Evolutionary conservation across 2,797 vertebrate species (phyloP).

Genomic region (Enteromius argenteus): DNA sequence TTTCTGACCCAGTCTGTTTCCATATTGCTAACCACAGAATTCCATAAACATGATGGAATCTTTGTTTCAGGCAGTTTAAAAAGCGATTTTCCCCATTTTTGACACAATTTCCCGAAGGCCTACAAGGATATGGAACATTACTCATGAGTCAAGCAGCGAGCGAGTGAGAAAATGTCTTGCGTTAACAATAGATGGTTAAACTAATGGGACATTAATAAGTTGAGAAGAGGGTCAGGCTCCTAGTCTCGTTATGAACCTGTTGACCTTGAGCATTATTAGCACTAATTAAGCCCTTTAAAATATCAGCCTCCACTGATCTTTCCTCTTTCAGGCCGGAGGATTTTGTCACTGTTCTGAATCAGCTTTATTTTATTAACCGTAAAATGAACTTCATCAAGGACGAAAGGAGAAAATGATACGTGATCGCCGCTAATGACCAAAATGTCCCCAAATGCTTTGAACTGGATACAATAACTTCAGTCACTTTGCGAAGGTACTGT

Average conservation of each 20-base stretch:
- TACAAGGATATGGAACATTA: slow-evolving; percentile 71
- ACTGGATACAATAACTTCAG: slow-evolving; percentile 28
- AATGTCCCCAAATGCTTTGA: slow-evolving; percentile 52
- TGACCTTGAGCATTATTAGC: slow-evolving; percentile 68
- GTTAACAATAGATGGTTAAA: slow-evolving; percentile 65
- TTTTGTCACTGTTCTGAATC: slow-evolving; percentile 71
- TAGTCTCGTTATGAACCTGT: slow-evolving; percentile 60
- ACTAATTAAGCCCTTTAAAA: slow-evolving; percentile 60
- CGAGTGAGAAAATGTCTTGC: slow-evolving; percentile 55
- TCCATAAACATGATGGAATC: slow-evolving; percentile 87
- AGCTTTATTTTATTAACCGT: slow-evolving; percentile 70
- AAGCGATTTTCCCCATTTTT: slow-evolving; percentile 73
- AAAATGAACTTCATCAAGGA: slow-evolving; percentile 61
- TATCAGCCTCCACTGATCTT: slow-evolving; percentile 63
- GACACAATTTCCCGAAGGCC: slow-evolving; percentile 74
- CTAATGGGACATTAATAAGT: slow-evolving; percentile 72
- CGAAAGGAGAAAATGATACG: neutral
- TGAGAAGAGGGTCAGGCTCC: slow-evolving; percentile 62
- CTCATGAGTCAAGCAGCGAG: slow-evolving; percentile 56
- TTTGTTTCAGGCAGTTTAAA: slow-evolving; percentile 76
- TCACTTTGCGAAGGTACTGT: slow-evolving; percentile 20
- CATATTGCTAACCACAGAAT: slow-evolving; percentile 83
- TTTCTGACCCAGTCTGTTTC: slow-evolving; percentile 80
- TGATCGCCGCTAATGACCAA: slow-evolving; percentile 26
- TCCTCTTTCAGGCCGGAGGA: slow-evolving; percentile 65